Evolutionary conservation across 2,888 invertebrate genomes (phyloP), one percentile per base, ranked within the genome.

Genomic region (Toxonevra muliebris): DNA sequence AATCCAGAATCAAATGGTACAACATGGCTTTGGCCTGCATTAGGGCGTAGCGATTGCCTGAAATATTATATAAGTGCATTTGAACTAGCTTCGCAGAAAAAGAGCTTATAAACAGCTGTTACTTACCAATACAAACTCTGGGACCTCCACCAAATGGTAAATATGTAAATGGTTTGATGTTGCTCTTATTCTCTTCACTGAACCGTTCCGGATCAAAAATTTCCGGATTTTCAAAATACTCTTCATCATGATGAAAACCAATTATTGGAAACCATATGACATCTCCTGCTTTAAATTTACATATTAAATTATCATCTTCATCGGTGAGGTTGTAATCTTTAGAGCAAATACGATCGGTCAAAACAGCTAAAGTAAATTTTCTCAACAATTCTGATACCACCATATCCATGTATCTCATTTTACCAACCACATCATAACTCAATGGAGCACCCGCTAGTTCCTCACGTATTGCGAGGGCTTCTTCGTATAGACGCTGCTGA

Each of bases 351-450:
- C 89, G 85, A 71, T 89, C 88, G 1, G 85, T 76, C 0, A 77
- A 75, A 0, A 82, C 63, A 0, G 78, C 86, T 0, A 87, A 81
- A 0, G 88, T 81, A 88, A 88, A 89, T 60, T 79, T 78, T n/a
- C 88, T 78, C 7, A 88, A 75, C 0, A 84, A 67, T 75, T 88
- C 88, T 75, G 88, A 88, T 0, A 89, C 78, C 0, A 90, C 88
- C 89, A 89, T 89, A 66, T 90, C 90, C 84, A 90, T 77, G 69
- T 90, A 90, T 20, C 86, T 85, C 88, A 90, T 87, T 42, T 84
- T 85, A 66, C 87, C 84, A 0, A 90, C 79, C 0, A 84, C 83
- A 41, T 87, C 88, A 71, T 88, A 90, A 57, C 84, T 86, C 0
- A 89, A 79, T 15, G 84, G 84, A 4, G 85, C 86, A 0, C 82